A percentile compares a stretch with the other conserved stretches of the same genome.
Conservation (phyloP, 2,797 vertebrate species). For the Paguma larvata region DNA sequence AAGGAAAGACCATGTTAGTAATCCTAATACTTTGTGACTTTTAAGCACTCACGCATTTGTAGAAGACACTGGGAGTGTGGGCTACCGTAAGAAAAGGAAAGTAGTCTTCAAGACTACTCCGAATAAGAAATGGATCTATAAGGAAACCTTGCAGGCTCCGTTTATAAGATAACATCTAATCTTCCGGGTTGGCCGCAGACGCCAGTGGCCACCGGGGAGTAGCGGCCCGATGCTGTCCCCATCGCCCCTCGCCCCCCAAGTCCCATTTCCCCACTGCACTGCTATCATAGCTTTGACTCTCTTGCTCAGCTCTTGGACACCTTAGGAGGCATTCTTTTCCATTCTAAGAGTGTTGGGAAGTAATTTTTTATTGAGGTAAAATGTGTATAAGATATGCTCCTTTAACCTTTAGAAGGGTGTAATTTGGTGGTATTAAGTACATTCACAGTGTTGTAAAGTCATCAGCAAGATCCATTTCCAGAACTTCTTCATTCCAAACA, state of each 20-base stretch:
- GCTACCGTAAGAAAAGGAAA: neutral
- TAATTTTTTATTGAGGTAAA: conserved; percentile 7
- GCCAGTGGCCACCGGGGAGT: neutral
- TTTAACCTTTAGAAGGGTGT: neutral
- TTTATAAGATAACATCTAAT: neutral
- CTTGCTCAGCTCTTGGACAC: neutral
- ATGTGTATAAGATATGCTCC: neutral
- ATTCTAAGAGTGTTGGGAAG: neutral
- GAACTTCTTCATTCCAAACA: neutral
- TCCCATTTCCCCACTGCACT: neutral
- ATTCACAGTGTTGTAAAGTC: neutral
- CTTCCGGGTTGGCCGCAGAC: neutral
- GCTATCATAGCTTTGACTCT: neutral
- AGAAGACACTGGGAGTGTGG: neutral
- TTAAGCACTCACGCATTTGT: neutral
- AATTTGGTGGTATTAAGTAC: neutral
- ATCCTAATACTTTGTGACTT: neutral
- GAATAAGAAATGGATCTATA: neutral
- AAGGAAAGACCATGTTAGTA: neutral
- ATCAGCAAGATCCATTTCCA: neutral
- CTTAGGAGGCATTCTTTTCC: neutral
- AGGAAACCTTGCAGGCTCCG: neutral
- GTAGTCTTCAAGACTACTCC: neutral
- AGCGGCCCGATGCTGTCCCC: no score
- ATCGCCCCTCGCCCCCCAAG: neutral